Conservation (phyloP, 1,140 invertebrate species). For the Holotrichia oblita region DNA sequence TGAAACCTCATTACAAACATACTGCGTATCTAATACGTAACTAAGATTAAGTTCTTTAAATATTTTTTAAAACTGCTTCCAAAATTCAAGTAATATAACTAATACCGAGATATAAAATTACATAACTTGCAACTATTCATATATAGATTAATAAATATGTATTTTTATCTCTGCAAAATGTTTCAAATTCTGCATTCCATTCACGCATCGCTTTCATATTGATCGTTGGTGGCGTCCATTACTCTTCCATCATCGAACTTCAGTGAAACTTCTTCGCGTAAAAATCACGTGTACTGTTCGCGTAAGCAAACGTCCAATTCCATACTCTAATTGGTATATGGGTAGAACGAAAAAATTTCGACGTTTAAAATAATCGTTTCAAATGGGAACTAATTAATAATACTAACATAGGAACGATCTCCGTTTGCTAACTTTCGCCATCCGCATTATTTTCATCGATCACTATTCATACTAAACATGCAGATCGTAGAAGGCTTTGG, state of each 20-base stretch:
- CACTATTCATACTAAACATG: not conserved
- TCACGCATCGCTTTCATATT: too few species aligned
- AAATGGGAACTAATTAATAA: not conserved
- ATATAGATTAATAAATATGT: too few species aligned
- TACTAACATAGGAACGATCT: not conserved
- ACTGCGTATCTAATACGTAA: too few species aligned
- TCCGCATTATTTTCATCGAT: not conserved
- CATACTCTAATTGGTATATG: conserved; percentile 34
- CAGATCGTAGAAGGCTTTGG: not conserved
- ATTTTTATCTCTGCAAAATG: too few species aligned
- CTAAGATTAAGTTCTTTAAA: too few species aligned
- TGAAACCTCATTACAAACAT: too few species aligned
- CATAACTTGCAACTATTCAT: too few species aligned
- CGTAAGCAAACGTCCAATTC: not conserved
- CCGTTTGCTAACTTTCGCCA: conserved; percentile 30
- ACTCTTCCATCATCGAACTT: not conserved
- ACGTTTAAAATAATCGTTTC: conserved; percentile 34
- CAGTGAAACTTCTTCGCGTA: conserved; percentile 17
- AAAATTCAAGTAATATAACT: too few species aligned
- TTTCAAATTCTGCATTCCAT: too few species aligned
- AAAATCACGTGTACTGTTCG: not conserved
- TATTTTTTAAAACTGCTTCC: too few species aligned
- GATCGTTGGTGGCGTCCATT: not conserved
- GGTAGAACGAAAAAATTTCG: conserved; percentile 28
- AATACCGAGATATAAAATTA: too few species aligned